Percentiles rank a stretch among this genome's conserved stretches.
phyloP scores from a whole-genome alignment of 2,797 vertebrate genomes.

The Eidolon dupreanum region DNA sequence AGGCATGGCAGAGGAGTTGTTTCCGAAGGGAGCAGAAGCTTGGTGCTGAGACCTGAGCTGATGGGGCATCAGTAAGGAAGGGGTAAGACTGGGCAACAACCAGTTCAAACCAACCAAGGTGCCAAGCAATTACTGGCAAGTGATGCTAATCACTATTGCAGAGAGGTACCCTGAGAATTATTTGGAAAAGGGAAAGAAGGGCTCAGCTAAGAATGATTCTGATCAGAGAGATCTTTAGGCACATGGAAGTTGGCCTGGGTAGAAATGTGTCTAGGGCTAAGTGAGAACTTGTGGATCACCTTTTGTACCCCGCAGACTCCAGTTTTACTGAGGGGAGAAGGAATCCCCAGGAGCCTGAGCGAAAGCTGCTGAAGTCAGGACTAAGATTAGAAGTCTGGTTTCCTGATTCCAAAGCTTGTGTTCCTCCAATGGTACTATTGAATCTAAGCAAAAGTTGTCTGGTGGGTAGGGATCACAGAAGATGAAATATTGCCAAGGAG shows the following conservation, averaged over 20 bases:
- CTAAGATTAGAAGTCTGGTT: background rate
- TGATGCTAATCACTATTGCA: background rate
- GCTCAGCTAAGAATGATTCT: background rate
- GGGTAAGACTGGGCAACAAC: background rate
- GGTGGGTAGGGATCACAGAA: background rate
- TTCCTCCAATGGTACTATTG: background rate
- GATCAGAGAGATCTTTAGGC: background rate
- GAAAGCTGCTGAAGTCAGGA: background rate
- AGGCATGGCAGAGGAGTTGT: background rate
- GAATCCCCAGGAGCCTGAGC: background rate
- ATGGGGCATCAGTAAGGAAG: background rate
- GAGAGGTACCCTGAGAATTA: background rate
- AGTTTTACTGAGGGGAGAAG: background rate
- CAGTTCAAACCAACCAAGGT: background rate
- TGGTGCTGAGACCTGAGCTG: background rate
- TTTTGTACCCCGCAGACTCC: background rate
- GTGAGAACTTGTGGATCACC: background rate
- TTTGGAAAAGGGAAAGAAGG: background rate
- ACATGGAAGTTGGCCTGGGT: background rate
- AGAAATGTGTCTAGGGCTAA: background rate
- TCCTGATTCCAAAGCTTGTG: background rate
- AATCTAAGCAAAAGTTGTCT: background rate
- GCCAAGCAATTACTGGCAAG: background rate
- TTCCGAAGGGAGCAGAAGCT: background rate
- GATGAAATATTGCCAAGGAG: background rate